Percentiles rank a stretch among this genome's conserved stretches.
Conservation (phyloP, 2,797 vertebrate genomes). For the Falco novaeseelandiae region DNA sequence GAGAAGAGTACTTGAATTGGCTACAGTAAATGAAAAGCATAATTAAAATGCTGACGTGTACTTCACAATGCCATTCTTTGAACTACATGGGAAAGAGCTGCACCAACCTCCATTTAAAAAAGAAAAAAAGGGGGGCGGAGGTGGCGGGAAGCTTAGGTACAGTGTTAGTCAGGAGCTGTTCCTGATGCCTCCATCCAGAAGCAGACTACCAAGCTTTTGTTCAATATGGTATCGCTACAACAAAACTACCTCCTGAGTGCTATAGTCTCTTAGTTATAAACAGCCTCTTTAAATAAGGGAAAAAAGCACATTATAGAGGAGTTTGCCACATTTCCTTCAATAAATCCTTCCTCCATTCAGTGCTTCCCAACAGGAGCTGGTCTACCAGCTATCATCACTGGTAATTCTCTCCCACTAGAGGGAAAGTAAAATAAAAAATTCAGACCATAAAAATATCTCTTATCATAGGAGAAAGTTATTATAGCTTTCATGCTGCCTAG, state of each 20-base stretch:
- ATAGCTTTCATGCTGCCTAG: background rate
- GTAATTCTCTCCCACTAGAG: slow-evolving; percentile 33
- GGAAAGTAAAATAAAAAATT: slow-evolving; percentile 34
- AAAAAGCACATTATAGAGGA: background rate
- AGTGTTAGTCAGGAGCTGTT: background rate
- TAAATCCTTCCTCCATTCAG: slow-evolving; percentile 36
- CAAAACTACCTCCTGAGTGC: background rate
- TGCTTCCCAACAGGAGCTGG: slow-evolving; percentile 35
- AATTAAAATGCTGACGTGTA: slow-evolving; percentile 25
- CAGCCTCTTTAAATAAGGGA: slow-evolving; percentile 10
- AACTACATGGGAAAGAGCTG: background rate
- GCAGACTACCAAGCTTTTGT: slow-evolving; percentile 9
- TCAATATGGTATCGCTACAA: slow-evolving; percentile 13
- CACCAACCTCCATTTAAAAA: background rate
- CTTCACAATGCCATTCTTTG: background rate
- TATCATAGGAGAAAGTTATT: slow-evolving; percentile 13
- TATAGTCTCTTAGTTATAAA: slow-evolving; percentile 34
- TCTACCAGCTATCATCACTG: slow-evolving; percentile 7
- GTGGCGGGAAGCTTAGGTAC: background rate
- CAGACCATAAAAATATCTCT: background rate
- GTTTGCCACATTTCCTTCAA: slow-evolving; percentile 11
- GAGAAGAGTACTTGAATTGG: background rate
- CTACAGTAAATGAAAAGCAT: slow-evolving; percentile 16
- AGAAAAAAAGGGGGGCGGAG: background rate
- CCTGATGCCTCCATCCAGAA: slow-evolving; percentile 14